A percentile compares a stretch with the other conserved stretches of the same genome.
phyloP scores from a whole-genome alignment of 2,888 invertebrate species.

The Tenthredo amoena region DNA sequence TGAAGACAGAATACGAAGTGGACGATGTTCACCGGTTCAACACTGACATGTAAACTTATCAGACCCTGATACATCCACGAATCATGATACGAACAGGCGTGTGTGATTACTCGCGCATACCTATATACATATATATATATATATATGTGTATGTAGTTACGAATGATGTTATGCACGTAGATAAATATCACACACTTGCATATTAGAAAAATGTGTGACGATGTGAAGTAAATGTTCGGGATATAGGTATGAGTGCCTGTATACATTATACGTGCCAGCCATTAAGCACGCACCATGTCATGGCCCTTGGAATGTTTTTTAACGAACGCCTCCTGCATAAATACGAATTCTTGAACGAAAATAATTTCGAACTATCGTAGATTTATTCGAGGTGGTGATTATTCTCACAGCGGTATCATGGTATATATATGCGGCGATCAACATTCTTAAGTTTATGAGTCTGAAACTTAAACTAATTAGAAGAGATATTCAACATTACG shows the following conservation, averaged over 20 bases:
- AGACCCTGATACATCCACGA: background rate
- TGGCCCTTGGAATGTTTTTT: slow-evolving; percentile 42
- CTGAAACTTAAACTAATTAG: background rate
- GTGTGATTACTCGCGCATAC: background rate
- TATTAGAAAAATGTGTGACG: slow-evolving; percentile 7
- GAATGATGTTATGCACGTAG: background rate
- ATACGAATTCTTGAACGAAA: slow-evolving; percentile 33
- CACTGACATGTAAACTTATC: slow-evolving; percentile 32
- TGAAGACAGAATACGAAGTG: slow-evolving; percentile 35
- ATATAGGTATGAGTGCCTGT: background rate
- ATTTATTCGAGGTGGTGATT: slow-evolving; percentile 23
- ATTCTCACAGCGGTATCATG: slow-evolving; percentile 7
- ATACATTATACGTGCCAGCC: slow-evolving; percentile 19
- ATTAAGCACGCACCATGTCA: slow-evolving; percentile 41
- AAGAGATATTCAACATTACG: background rate
- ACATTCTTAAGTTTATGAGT: slow-evolving; percentile 20
- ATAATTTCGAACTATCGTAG: slow-evolving; percentile 30
- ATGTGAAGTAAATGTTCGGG: background rate
- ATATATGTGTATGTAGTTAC: background rate
- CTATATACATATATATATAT: background rate
- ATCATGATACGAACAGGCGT: background rate
- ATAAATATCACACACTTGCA: background rate
- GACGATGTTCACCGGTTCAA: slow-evolving; percentile 18
- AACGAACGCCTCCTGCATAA: slow-evolving; percentile 26
- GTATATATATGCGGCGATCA: background rate